A percentile compares a stretch with the other conserved stretches of the same genome.
Conservation (phyloP, 2,113 vertebrate genomes). For the Phalacrocorax brasilianus region DNA sequence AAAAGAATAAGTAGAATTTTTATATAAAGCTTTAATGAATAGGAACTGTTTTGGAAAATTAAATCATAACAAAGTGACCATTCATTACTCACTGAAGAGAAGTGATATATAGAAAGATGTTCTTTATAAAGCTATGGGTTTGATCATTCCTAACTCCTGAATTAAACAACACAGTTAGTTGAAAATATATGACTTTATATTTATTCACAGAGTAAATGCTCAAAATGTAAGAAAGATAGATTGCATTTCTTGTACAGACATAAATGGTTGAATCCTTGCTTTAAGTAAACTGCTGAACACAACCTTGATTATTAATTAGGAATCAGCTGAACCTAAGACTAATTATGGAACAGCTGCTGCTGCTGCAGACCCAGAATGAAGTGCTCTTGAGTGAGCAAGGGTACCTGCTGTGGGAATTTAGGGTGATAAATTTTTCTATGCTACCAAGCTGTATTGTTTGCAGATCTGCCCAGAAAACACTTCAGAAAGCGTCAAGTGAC, state of each 20-base stretch:
- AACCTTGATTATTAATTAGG: constrained; percentile 40
- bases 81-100: background rate
- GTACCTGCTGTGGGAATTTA: background rate
- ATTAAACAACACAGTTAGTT: background rate
- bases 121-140: background rate
- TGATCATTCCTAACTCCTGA: background rate
- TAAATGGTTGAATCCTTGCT: background rate
- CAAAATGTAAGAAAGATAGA: background rate
- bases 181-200: background rate
- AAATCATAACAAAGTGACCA: background rate
- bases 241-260: background rate
- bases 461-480: background rate
- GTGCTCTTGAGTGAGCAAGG: background rate
- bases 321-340: constrained; percentile 4
- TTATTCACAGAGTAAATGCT: background rate
- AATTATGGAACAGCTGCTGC: constrained; percentile 25
- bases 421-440: background rate
- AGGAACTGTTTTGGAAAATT: background rate
- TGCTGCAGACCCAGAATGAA: background rate
- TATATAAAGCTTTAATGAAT: background rate
- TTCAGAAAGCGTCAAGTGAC: background rate
- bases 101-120: background rate
- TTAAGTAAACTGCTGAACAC: constrained; percentile 3
- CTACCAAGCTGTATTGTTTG: background rate
- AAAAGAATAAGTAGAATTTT: background rate